Evolutionary conservation across 2,797 vertebrate genomes (phyloP), one percentile per base, ranked within the genome.

Genomic region (Poliocrania exsul): DNA sequence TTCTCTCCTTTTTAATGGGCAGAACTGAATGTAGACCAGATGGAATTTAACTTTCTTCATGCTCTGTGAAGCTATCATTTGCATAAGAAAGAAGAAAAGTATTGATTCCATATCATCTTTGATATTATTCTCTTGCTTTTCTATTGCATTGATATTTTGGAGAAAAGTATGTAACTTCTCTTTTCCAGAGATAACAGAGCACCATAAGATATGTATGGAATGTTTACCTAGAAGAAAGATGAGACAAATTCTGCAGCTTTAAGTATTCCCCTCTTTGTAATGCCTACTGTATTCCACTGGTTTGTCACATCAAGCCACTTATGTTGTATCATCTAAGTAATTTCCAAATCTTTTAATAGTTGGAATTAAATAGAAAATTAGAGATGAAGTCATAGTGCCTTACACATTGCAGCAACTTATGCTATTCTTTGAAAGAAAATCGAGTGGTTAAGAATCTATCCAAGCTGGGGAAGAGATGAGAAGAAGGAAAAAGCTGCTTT

Each of bases 401-500:
- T 49, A 38, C 1, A 0, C 38, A 4, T 88, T 44, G 6, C 16
- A 62, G 44, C 0, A 2, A 47, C 3, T 18, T 57, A 10, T 51
- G 24, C 9, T 73, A 13, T n/a, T 64, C 21, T 65, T 61, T 29
- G 25, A 64, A 33, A 56, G 13, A 64, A 81, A 60, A 37, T 3
- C 5, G 26, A 47, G 20, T 40, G 50, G 40, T 60, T 69, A 35
- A 23, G 16, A 44, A 26, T n/a, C 3, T 24, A 29, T 47, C 3
- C 1, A 12, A n/a, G 5, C 13, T 67, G 50, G 5, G 4, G 6
- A 64, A n/a, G 10, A 58, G 1, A 21, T 19, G 6, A 33, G 25
- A 54, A 86, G n/a, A 46, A 82, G 25, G 7, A 54, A 38, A 78
- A 37, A 54, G 7, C 24, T 81, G 7, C 24, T 16, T 28, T 21